These are phyloP conservation scores for Drosophila aff. DNA, from an alignment of 1,140 invertebrate genomes.

Conservation along the genomic window DNA sequence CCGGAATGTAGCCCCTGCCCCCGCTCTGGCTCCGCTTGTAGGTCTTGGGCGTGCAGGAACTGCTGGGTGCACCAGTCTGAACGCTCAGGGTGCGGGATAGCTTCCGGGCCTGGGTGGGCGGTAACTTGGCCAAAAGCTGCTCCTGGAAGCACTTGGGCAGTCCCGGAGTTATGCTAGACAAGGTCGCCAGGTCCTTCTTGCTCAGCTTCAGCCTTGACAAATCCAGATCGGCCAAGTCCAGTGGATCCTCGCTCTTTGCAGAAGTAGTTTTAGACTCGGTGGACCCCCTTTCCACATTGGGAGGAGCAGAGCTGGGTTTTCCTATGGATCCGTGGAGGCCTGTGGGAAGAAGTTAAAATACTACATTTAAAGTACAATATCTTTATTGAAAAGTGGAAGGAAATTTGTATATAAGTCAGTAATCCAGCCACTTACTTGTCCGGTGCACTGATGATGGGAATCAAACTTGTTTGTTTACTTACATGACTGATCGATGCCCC, in stretches of 20 bases:
- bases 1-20: conserved; percentile 59
- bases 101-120: conserved; percentile 87
- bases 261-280: not conserved
- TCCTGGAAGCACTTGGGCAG: conserved; percentile 88
- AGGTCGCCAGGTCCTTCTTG: conserved; percentile 88
- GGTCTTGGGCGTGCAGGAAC: conserved; percentile 38
- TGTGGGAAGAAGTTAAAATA: conserved; percentile 36
- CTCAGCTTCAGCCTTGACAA: conserved; percentile 88
- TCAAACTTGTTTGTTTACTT: conserved; percentile 24
- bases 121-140: conserved; percentile 88
- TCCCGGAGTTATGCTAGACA: conserved; percentile 88
- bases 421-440: conserved; percentile 52
- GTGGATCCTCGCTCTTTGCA: conserved; percentile 81
- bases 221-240: conserved; percentile 88
- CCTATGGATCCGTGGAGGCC: conserved; percentile 49
- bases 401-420: not conserved
- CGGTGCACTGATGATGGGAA: not conserved
- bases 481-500: conserved; percentile 17
- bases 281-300: conserved; percentile 38
- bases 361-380: not conserved
- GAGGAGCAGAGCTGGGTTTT: conserved; percentile 54
- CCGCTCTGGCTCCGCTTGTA: conserved; percentile 84
- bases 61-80: conserved; percentile 65
- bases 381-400: not conserved
- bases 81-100: conserved; percentile 88